phyloP scores from a whole-genome alignment of 1,140 invertebrate genomes.

The Trichonephila inaurata region DNA sequence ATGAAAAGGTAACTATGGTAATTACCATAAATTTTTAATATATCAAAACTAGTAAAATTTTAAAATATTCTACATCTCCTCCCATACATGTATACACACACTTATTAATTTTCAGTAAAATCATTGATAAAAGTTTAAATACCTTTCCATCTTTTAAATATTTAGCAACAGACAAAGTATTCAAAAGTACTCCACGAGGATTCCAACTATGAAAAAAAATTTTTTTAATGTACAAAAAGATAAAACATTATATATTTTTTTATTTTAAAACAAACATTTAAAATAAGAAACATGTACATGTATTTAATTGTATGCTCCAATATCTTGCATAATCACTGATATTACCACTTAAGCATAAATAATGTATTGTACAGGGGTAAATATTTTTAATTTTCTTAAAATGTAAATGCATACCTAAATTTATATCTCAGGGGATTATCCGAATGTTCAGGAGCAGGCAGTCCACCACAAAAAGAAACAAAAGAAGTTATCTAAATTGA shows the following conservation, averaged over 20 bases:
- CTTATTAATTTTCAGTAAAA: too few species aligned
- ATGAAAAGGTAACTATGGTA: too few species aligned
- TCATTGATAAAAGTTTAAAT: neutral
- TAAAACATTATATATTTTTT: neutral
- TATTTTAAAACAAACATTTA: neutral
- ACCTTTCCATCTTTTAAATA: slow-evolving; percentile 93
- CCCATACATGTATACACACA: too few species aligned
- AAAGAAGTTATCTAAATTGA: slow-evolving; percentile 92
- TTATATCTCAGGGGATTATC: slow-evolving; percentile 96
- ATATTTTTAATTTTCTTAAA: neutral
- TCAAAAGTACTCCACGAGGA: slow-evolving; percentile 93
- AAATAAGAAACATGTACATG: neutral
- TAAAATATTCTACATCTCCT: too few species aligned
- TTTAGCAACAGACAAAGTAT: slow-evolving; percentile 92
- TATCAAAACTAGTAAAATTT: too few species aligned
- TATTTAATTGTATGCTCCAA: neutral
- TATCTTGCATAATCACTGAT: too few species aligned
- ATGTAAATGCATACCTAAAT: slow-evolving; percentile 84
- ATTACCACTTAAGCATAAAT: too few species aligned
- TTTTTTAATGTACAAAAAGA: neutral
- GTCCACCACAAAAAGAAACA: slow-evolving; percentile 97
- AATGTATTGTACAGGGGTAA: neutral
- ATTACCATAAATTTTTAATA: too few species aligned
- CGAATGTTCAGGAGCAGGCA: slow-evolving; percentile 97
- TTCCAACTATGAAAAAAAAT: slow-evolving; percentile 87